Conservation (phyloP, 1,140 invertebrate genomes). For the Pseudomyrmex gracilis region DNA sequence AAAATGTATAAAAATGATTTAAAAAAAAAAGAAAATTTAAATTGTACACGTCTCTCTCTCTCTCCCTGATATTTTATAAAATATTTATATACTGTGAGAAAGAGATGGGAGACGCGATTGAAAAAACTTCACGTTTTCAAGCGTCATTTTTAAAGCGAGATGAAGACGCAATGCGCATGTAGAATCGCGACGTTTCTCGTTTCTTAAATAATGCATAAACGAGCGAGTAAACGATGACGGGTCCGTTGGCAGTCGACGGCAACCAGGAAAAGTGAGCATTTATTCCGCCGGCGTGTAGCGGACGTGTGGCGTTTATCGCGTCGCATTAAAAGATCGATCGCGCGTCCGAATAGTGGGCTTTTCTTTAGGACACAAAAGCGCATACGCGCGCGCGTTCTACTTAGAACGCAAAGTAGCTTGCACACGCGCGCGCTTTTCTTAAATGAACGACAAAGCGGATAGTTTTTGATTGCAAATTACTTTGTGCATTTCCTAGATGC, state of each 20-base stretch:
- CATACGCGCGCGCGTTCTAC: slow-evolving; percentile 25
- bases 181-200: neutral
- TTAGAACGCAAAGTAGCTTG: slow-evolving; percentile 37
- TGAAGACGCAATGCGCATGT: slow-evolving; percentile 19
- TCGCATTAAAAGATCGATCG: slow-evolving; percentile 53
- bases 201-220: slow-evolving; percentile 22
- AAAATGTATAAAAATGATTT: too few species aligned
- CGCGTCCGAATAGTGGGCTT: slow-evolving; percentile 15
- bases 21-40: too few species aligned
- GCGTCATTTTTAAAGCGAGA: neutral
- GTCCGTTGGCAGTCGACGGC: slow-evolving; percentile 9
- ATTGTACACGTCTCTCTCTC: too few species aligned
- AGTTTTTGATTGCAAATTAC: neutral
- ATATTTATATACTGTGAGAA: neutral
- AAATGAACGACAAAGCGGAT: slow-evolving; percentile 1
- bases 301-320: slow-evolving; percentile 51
- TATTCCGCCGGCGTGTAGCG: slow-evolving; percentile 51
- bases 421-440: slow-evolving; percentile 14
- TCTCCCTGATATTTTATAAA: slow-evolving; percentile 3
- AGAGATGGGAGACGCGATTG: too few species aligned
- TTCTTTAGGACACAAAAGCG: slow-evolving; percentile 36
- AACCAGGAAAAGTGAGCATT: slow-evolving; percentile 45
- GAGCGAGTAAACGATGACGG: slow-evolving; percentile 7
- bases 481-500: neutral
- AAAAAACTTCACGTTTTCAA: neutral